Base-by-base conservation (phyloP, 1,140 invertebrate species). In the Ganaspis sp. region DNA sequence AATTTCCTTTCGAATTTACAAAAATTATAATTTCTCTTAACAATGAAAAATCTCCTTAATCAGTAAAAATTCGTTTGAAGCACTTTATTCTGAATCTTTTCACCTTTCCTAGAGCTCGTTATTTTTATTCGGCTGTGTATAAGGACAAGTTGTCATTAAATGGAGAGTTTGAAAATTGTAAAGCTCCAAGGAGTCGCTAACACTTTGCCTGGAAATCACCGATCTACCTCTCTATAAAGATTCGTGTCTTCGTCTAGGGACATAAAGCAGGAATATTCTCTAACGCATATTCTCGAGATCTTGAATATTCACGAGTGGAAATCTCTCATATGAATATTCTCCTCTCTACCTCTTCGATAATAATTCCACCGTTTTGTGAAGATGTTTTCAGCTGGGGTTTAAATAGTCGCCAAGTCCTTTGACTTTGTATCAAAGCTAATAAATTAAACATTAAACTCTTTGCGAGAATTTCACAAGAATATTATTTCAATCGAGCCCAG, bases 301-400 rank as follows among this genome's bases (percentile, higher is more conserved):
- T 29, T 64, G 58, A 64, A 64, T 64, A 64, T 64, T 64, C 58
- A 64, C 29, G 58, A 64, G 21, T 3, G 15, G 58, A n/a, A 64
- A 64, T 64, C 58, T 64, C 58, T 29, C 58, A 64, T 34, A 64
- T 64, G 58, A 64, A 64, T 64, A 64, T 64, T 64, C 58, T 64
- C 58, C 23, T 12, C 21, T 26, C 11, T 12, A 12, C 58, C 58
- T 26, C 58, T 64, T 64, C 6, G 58, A 64, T 64, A 64, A 26
- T 64, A 64, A 64, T 64, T 64, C 58, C 26, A 12, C 58, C 58
- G 58, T 64, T 64, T 64, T 64, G 58, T 26, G 26, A 26, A n/a
- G 58, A 64, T 29, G n/a, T 29, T 26, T 12, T 29, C 58, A 29
- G 58, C 23, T 64, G 23, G 6, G n/a, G 58, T 29, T 64, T 64